Evolutionary conservation across 2,797 vertebrate genomes (phyloP), one percentile per base, ranked within the genome.

Genomic region (Aldrovandia affinis): DNA sequence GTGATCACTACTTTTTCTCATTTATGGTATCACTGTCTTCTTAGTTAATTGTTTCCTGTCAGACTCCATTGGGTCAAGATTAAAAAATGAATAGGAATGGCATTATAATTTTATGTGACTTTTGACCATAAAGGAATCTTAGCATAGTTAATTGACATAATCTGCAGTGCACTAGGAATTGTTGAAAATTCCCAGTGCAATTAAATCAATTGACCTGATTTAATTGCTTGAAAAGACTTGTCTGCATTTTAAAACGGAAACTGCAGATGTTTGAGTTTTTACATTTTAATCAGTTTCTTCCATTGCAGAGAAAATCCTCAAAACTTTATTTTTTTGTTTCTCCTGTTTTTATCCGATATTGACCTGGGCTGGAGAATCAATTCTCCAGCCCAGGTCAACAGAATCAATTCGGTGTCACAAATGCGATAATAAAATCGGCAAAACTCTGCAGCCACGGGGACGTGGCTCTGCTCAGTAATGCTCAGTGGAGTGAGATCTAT

Each of bases 1-100:
- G 98, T 99, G 94, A 96, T 12, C 4, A 20, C 15, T 70, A 6
- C 28, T 39, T 39, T 50, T 50, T 50, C n/a, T 50, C 47, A 15
- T 42, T 39, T 33, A 61, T 59, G 33, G 54, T 15, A 7, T 7
- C 50, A 42, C 22, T 61, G n/a, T 68, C 47, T 33, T 54, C 57
- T n/a, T 33, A 57, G 78, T 22, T 22, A 28, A 36, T 39, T 63
- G 9, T 30, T 70, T 18, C 57, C 78, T 88, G n/a, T 54, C 0
- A 61, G 73, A 25, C 39, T 75, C 73, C 42, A 47, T 77, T 77
- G 39, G 7, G 39, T 77, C 22, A 77, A 73, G 36, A 25, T 77
- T 44, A 42, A 47, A 12, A 44, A 7, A 47, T 25, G 42, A 47
- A 47, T 39, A 22, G 8, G 18, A 39, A 30, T 30, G 20, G 33